These are phyloP conservation scores for Pseudomyrmex concolor DNA, from an alignment of 1,140 invertebrate species.

Conservation along the genomic window DNA sequence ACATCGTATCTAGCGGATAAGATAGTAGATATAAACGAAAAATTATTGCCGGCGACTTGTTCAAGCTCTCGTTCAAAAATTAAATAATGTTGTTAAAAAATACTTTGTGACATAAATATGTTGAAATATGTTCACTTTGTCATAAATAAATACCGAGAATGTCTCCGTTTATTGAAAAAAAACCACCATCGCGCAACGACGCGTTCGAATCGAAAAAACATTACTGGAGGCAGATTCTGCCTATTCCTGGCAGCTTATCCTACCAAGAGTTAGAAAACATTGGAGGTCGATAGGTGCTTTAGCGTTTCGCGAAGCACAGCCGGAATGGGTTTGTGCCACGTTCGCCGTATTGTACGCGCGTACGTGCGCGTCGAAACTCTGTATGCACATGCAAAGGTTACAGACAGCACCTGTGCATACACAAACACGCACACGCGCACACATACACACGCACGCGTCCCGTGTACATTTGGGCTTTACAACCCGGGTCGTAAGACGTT, in stretches of 20 bases:
- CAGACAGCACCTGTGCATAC: constrained; percentile 30
- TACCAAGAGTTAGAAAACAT: constrained; percentile 9
- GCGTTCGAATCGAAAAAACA: too few species aligned
- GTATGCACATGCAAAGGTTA: constrained; percentile 28
- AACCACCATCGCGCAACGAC: too few species aligned
- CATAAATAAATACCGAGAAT: too few species aligned
- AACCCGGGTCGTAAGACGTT: constrained; percentile 63
- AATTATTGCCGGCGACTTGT: too few species aligned
- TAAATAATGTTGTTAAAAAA: too few species aligned
- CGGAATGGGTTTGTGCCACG: constrained; percentile 41
- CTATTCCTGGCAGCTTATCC: neutral
- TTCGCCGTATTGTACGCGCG: neutral
- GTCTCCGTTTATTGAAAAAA: too few species aligned
- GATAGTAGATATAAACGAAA: too few species aligned
- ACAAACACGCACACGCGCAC: neutral
- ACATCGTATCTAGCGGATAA: too few species aligned
- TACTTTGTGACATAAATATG: too few species aligned
- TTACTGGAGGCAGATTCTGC: too few species aligned
- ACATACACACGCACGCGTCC: neutral
- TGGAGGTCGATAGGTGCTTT: constrained; percentile 48
- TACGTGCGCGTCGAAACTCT: constrained; percentile 1
- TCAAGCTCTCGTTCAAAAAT: too few species aligned
- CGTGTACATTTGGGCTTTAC: constrained; percentile 62
- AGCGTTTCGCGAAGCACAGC: constrained; percentile 18
- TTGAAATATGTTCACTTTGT: too few species aligned